Base-by-base conservation (phyloP, 2,797 vertebrate species). In the Linurgus olivaceus region DNA sequence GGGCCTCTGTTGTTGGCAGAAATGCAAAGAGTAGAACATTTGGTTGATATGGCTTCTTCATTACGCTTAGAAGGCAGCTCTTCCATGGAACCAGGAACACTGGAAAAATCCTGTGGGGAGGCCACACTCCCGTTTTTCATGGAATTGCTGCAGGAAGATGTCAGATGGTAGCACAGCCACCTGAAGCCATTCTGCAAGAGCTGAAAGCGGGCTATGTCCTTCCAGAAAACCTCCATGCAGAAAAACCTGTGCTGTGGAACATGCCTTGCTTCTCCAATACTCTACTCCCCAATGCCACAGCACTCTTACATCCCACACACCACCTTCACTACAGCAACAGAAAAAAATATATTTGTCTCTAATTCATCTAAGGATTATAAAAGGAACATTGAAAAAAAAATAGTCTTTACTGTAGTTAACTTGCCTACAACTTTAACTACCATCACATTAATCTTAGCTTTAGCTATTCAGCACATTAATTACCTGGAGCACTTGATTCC, bases 401-500 rank as follows among this genome's bases (percentile, higher is more conserved):
- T 19, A 61, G 63, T 12, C 88, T 77, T 91, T 55, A 45, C 90
- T 95, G 94, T 95, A 94, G 80, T 95, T 96, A 95, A 96, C 78
- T 81, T 28, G 38, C 51, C 59, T 95, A 93, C 72, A 91, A 86
- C 54, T 90, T 95, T 91, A 96, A 96, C 85, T 86, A 96, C 88
- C 77, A 86, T 87, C 90, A 88, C 79, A 86, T 88, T 86, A 79
- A 93, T 91, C 76, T 51, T 37, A 80, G 57, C 44, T 38, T 52
- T 78, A 94, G 88, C 92, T 91, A 76, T 73, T 86, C 86, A 86
- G 76, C 55, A 91, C 26, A 54, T 95, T 96, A 95, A 96, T 96
- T 96, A 96, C 73, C 48, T 88, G 73, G 57, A 94, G 93, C 75
- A 74, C 76, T 86, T 33, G 79, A 94, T 91, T 96, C 71, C 66